These are phyloP conservation scores for Ctena decussata DNA, from an alignment of 2,888 invertebrate species.

Conservation along the genomic window DNA sequence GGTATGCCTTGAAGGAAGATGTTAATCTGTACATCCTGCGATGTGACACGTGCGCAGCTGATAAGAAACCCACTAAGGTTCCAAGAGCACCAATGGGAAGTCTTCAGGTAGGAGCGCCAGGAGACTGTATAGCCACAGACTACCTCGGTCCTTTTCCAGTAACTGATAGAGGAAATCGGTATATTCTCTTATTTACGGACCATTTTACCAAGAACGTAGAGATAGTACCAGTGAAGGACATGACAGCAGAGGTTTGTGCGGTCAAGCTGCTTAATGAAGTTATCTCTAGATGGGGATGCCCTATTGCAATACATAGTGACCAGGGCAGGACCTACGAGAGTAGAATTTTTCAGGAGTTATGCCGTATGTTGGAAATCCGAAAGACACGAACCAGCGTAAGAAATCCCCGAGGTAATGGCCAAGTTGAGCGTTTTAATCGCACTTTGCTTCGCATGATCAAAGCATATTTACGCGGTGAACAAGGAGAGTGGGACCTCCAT, in stretches of 20 bases:
- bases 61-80: constrained; percentile 25
- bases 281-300: too few relatives aligned
- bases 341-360: too few relatives aligned
- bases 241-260: too few relatives aligned
- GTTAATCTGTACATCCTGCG: too few relatives aligned
- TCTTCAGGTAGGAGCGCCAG: constrained; percentile 92
- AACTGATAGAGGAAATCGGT: too few relatives aligned
- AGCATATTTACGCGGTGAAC: constrained; percentile 36
- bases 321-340: constrained; percentile 32
- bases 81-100: constrained; percentile 85
- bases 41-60: too few relatives aligned
- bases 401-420: constrained; percentile 31
- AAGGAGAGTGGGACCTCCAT: constrained; percentile 48
- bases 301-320: too few relatives aligned
- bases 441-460: constrained; percentile 42
- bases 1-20: constrained; percentile 24
- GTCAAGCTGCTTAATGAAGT: too few relatives aligned
- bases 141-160: constrained; percentile 47
- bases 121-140: constrained; percentile 38
- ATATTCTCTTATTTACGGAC: too few relatives aligned
- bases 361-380: too few relatives aligned
- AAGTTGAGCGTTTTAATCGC: constrained; percentile 35
- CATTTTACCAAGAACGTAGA: too few relatives aligned
- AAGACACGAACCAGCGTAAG: constrained; percentile 45
- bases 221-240: constrained; percentile 31